Percentiles rank a stretch among this genome's conserved stretches.
Conservation (phyloP, 2,888 invertebrate genomes). For the Mythimna loreyi region DNA sequence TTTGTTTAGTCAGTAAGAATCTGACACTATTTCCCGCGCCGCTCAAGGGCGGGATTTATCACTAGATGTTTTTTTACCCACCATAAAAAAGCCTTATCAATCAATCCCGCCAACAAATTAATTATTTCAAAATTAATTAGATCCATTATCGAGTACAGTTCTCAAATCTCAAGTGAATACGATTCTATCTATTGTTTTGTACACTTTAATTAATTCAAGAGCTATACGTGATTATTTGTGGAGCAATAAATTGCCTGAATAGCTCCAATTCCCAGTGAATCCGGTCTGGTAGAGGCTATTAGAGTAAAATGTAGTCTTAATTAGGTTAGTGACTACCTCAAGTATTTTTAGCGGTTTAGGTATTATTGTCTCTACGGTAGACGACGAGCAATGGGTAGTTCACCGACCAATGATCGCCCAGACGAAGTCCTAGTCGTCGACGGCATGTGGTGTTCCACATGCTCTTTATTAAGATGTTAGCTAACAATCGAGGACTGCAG, state of each 20-base stretch:
- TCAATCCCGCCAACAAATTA: constrained; percentile 15
- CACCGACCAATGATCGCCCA: too few relatives aligned
- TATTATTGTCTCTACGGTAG: too few relatives aligned
- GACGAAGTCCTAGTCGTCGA: background rate
- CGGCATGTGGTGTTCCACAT: background rate
- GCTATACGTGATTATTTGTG: constrained; percentile 29
- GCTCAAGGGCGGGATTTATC: too few relatives aligned
- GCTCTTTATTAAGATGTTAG: background rate
- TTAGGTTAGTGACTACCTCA: constrained; percentile 20
- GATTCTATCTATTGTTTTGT: constrained; percentile 29
- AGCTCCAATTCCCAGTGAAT: constrained; percentile 26
- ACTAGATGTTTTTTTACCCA: too few relatives aligned
- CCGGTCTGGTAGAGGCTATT: constrained; percentile 2
- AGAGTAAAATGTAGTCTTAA: constrained; percentile 36
- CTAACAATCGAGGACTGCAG: background rate
- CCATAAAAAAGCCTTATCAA: constrained; percentile 19
- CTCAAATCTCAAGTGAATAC: constrained; percentile 40
- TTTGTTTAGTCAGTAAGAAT: too few relatives aligned
- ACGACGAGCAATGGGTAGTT: background rate
- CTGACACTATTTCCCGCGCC: too few relatives aligned
- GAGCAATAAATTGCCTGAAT: constrained; percentile 37
- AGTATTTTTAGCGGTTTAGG: background rate
- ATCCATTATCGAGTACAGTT: constrained; percentile 13
- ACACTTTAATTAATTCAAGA: constrained; percentile 41
- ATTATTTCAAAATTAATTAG: constrained; percentile 5